These are phyloP conservation scores for Meriones unguiculatus DNA, from an alignment of 2,113 vertebrate genomes.

Conservation along the genomic window DNA sequence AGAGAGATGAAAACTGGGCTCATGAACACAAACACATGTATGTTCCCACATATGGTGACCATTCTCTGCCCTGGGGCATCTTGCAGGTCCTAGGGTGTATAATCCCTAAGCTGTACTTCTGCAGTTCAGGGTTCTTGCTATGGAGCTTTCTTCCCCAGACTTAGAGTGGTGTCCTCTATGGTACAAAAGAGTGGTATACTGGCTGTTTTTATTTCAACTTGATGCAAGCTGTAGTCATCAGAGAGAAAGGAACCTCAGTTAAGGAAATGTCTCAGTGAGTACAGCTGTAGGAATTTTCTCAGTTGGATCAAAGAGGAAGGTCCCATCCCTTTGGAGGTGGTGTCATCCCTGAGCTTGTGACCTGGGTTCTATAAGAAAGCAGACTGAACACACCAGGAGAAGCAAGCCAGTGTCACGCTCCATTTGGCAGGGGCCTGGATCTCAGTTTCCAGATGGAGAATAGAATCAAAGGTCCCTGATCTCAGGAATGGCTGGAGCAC, in stretches of 20 bases:
- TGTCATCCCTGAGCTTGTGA: neutral
- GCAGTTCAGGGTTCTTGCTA: neutral
- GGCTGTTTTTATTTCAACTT: neutral
- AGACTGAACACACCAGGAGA: neutral
- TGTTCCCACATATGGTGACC: no score
- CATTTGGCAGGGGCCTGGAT: no score
- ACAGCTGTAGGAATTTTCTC: neutral
- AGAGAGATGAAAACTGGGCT: neutral
- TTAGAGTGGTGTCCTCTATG: neutral
- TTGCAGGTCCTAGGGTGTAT: neutral
- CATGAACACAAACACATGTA: neutral
- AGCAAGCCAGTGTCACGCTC: no score
- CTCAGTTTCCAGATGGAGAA: no score
- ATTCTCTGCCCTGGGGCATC: neutral
- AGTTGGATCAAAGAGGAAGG: neutral
- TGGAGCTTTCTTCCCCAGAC: neutral
- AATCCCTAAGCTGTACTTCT: neutral
- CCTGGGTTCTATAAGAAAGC: neutral
- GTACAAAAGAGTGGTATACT: neutral
- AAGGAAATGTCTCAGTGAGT: neutral
- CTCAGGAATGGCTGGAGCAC: no score
- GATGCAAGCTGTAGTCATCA: neutral
- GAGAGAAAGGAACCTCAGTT: neutral
- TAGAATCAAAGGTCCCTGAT: no score
- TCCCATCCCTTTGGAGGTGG: neutral